Conservation (phyloP, 1,140 invertebrate genomes). For the Brachionus asplanchnoidis region DNA sequence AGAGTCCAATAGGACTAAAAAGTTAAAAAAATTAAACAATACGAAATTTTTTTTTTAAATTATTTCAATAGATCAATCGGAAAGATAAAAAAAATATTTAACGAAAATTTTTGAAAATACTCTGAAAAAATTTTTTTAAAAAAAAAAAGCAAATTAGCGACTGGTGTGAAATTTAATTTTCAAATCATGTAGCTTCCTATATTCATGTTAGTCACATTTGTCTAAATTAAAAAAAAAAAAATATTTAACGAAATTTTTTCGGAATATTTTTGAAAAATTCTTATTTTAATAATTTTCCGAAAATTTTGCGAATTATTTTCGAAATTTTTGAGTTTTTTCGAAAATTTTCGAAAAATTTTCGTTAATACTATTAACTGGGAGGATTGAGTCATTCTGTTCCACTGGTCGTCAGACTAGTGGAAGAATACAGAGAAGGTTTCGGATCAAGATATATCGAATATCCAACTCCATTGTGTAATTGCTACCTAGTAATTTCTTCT, state of each 20-base stretch:
- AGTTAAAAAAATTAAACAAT: too few species aligned
- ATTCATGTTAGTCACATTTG: not conserved
- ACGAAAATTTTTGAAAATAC: too few species aligned
- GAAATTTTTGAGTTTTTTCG: not conserved
- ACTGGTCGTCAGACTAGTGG: too few species aligned
- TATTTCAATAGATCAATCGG: not conserved
- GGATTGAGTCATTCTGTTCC: too few species aligned
- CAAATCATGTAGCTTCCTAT: not conserved
- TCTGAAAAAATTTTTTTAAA: too few species aligned
- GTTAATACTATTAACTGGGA: too few species aligned
- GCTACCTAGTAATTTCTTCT: too few species aligned
- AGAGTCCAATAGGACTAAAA: not conserved
- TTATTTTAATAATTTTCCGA: not conserved
- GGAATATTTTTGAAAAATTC: not conserved
- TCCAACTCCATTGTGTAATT: too few species aligned
- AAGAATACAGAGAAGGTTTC: too few species aligned
- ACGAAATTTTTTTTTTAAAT: not conserved
- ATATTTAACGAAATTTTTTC: not conserved
- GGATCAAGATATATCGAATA: too few species aligned
- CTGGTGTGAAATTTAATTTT: not conserved
- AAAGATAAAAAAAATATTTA: too few species aligned
- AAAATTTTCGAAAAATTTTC: too few species aligned
- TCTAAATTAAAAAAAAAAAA: not conserved
- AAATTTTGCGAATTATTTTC: not conserved
- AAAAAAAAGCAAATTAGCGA: not conserved